A percentile compares a stretch with the other conserved stretches of the same genome.
Evolutionary conservation across 2,797 vertebrate genomes (phyloP).

Genomic region (Lepus oiostolus): DNA sequence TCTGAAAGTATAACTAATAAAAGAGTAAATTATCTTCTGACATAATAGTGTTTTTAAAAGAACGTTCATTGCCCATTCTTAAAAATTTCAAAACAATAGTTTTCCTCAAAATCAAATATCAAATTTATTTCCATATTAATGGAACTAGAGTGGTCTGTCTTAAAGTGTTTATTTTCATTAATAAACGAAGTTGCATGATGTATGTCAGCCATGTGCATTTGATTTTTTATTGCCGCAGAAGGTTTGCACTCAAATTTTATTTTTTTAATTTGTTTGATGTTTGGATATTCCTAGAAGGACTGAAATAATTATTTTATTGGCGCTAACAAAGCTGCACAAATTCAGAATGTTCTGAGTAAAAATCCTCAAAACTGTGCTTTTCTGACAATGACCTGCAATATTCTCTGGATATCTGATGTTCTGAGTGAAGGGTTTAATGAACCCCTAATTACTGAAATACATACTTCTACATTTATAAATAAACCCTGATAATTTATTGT

Average conservation of each 20-base stretch:
- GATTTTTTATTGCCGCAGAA: neutral
- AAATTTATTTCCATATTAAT: neutral
- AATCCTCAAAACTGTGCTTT: neutral
- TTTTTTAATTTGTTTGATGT: neutral
- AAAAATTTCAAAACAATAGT: slow-evolving; percentile 28
- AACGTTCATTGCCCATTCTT: neutral
- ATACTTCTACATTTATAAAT: neutral
- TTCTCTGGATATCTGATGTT: neutral
- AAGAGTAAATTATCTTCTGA: neutral
- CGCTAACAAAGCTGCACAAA: neutral
- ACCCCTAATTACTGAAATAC: neutral
- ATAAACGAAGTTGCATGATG: neutral
- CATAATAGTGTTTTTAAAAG: neutral
- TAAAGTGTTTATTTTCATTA: neutral
- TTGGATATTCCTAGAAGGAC: neutral
- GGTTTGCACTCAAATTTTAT: neutral
- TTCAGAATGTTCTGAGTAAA: neutral
- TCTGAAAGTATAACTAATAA: slow-evolving; percentile 6
- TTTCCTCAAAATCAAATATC: neutral
- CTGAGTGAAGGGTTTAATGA: neutral
- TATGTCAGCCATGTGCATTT: neutral
- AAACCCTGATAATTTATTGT: neutral
- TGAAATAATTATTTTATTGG: neutral
- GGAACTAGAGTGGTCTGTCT: neutral
- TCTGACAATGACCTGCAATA: neutral